These are phyloP conservation scores for Apamea crenata DNA, from an alignment of 2,888 invertebrate species.

Conservation along the genomic window DNA sequence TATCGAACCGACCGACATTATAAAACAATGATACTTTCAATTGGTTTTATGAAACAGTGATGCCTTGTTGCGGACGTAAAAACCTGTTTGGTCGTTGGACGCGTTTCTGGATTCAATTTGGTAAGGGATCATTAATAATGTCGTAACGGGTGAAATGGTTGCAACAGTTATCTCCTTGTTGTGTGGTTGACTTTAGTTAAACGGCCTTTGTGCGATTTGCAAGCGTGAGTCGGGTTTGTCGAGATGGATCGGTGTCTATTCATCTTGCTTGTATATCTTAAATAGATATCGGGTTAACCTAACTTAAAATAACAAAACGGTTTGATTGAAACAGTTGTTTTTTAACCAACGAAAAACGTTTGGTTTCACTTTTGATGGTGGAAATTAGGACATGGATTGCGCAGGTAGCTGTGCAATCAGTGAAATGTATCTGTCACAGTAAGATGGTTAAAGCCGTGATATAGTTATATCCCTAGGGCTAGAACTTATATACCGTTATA, in stretches of 20 bases:
- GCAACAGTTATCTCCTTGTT: slow-evolving; percentile 58
- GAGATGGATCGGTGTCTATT: slow-evolving; percentile 60
- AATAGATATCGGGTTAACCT: slow-evolving; percentile 29
- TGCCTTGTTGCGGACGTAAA: slow-evolving; percentile 49
- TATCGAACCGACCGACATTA: slow-evolving; percentile 77
- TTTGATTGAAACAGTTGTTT: neutral
- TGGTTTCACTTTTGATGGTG: slow-evolving; percentile 51
- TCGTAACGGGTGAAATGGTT: slow-evolving; percentile 61
- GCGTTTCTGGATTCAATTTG: slow-evolving; percentile 61
- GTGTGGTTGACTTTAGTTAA: slow-evolving; percentile 58
- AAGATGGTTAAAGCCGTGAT: too few relatives aligned
- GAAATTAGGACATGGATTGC: slow-evolving; percentile 8
- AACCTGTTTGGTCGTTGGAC: slow-evolving; percentile 43
- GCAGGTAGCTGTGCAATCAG: neutral
- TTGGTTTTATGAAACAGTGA: slow-evolving; percentile 56
- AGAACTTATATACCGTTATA: too few relatives aligned
- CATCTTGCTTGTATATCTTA: slow-evolving; percentile 50
- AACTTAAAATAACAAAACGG: slow-evolving; percentile 7
- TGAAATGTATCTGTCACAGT: neutral
- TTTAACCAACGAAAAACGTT: neutral
- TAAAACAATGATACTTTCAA: slow-evolving; percentile 64
- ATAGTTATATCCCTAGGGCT: too few relatives aligned
- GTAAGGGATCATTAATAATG: slow-evolving; percentile 63
- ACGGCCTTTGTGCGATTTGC: slow-evolving; percentile 56
- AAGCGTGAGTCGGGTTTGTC: slow-evolving; percentile 57